A percentile compares a stretch with the other conserved stretches of the same genome.
Conservation (phyloP, 2,797 vertebrate species). For the Vireo griseus region DNA sequence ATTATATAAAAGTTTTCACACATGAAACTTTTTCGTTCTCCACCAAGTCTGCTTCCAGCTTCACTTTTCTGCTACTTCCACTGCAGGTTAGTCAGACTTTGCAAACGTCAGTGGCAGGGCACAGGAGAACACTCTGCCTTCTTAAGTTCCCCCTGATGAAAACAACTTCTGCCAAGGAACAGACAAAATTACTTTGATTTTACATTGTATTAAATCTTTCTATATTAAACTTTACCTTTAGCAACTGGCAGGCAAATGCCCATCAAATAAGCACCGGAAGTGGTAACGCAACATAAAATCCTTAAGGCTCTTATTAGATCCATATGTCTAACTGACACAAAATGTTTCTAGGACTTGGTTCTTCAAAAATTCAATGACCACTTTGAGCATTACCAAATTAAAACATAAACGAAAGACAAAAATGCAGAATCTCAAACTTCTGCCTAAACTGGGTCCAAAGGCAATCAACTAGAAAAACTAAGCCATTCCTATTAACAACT, state of each 20-base stretch:
- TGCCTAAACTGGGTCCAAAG: background rate
- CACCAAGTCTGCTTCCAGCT: background rate
- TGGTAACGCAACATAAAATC: background rate
- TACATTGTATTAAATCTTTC: background rate
- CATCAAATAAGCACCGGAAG: accelerated
- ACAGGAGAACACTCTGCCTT: background rate
- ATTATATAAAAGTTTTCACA: background rate
- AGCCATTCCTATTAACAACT: background rate
- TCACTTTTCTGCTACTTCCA: background rate
- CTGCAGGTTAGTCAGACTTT: background rate
- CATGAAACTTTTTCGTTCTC: background rate
- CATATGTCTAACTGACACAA: background rate
- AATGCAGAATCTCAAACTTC: background rate
- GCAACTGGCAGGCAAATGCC: background rate
- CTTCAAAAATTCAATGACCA: background rate
- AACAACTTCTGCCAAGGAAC: background rate
- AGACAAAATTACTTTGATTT: background rate
- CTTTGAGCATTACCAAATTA: background rate
- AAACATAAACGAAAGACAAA: background rate
- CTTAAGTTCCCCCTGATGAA: background rate
- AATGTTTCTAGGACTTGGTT: background rate
- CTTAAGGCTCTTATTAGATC: background rate
- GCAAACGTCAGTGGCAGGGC: background rate
- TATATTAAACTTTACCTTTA: background rate
- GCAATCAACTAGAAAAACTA: background rate